Base-by-base conservation (phyloP, 2,888 invertebrate species). In the Dione vanillae region DNA sequence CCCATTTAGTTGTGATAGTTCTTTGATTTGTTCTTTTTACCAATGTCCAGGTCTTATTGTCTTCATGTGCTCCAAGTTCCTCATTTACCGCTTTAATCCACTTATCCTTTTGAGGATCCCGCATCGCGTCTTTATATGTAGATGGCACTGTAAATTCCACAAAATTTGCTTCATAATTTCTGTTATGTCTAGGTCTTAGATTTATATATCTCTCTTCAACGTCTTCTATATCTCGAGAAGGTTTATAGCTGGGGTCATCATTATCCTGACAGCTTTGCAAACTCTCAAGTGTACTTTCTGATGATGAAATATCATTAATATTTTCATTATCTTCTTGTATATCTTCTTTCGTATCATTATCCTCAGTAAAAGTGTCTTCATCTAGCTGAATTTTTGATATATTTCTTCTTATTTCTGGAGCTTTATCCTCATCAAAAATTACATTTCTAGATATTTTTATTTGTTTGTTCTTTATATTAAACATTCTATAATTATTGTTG, bases 1-100 rank as follows among this genome's bases (percentile, higher is more conserved):
- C 76, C 78, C 78, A 79, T 56, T 79, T 80, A 12, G 74, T 62
- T 56, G 78, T 74, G 45, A 80, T 51, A 11, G 78, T 72, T 37
- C 73, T 40, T 45, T 75, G 70, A 65, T 52, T 47, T 10, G 70
- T 27, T 49, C 72, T 75, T 10, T 77, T 58, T 14, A 75, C 68
- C 6, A 52, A 0, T 41, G 62, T 75, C 79, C 78, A 79, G 8
- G 78, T 79, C 8, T 78, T 62, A 72, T 78, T 79, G 37, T 74
- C 74, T 62, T 77, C 40, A 69, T 73, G 75, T 27, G 79, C 74
- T 7, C 67, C 27, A 3, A 54, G 35, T 27, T 54, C 52, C 12
- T 54, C 52, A 27, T 12, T 27, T 10, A 54, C 14, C 7, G 20
- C 52, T 14, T 54, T 27, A 3, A 6, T 20, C 52, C 52, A 54